Conservation (phyloP, 2,888 invertebrate species). For the Dorcus hopei region DNA sequence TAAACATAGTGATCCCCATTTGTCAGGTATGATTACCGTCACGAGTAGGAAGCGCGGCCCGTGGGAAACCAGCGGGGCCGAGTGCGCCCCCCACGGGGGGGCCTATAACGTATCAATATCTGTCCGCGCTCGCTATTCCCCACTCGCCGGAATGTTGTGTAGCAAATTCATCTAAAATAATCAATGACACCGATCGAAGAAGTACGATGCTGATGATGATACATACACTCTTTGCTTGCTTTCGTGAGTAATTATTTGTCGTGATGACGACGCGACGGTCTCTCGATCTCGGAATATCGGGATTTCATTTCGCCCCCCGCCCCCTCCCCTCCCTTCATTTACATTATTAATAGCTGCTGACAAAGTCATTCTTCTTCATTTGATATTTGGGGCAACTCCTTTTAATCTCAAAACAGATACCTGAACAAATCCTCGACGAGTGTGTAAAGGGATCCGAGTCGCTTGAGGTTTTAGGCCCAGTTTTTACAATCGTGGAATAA, state of each 20-base stretch:
- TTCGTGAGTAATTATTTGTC: conserved; percentile 3
- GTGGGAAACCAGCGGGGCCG: conserved; percentile 11
- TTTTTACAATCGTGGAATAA: too few species aligned
- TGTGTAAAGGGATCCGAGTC: too few species aligned
- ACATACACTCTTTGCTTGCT: background rate
- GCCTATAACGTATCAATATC: conserved; percentile 37
- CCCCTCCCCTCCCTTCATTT: too few species aligned
- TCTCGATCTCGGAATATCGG: too few species aligned
- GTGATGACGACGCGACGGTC: background rate
- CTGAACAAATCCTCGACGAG: too few species aligned
- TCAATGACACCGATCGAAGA: conserved; percentile 5
- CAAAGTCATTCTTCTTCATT: background rate
- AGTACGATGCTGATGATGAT: background rate
- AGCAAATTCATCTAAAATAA: conserved; percentile 14
- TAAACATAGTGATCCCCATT: conserved; percentile 29
- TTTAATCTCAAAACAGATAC: too few species aligned
- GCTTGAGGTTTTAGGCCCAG: too few species aligned
- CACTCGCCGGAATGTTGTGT: background rate
- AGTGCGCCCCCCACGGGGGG: conserved; percentile 30
- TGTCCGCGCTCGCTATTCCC: conserved; percentile 25
- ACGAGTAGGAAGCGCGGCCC: conserved; percentile 20
- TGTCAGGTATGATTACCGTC: conserved; percentile 37
- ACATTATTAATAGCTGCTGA: background rate
- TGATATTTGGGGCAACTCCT: too few species aligned
- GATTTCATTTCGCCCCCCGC: too few species aligned